Conservation (phyloP, 30 jellyfish, hydroid and myxozoan genomes). For the Cassiopea andromeda region DNA sequence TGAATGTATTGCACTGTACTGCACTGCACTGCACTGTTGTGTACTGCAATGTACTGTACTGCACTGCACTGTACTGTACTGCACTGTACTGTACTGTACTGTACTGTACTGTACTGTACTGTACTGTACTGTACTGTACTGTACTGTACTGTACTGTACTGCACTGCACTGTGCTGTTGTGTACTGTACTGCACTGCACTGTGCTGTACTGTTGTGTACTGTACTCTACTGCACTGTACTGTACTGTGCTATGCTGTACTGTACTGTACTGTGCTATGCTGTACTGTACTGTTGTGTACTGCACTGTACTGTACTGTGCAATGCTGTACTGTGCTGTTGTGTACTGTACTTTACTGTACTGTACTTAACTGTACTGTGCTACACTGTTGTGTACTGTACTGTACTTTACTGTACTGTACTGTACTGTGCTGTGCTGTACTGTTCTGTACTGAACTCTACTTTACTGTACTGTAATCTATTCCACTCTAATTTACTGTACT, state of each 20-base stretch:
- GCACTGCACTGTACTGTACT: neutral
- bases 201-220: neutral
- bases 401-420: too few relatives aligned
- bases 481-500: neutral
- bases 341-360: slow-evolving; percentile 6
- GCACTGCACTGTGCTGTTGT: slow-evolving; percentile 1
- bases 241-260: neutral
- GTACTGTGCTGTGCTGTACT: neutral
- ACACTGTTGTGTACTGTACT: too few relatives aligned
- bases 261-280: neutral
- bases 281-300: neutral
- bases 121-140: slow-evolving; percentile 1
- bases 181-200: neutral
- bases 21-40: too few relatives aligned
- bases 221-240: neutral
- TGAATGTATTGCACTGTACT: too few relatives aligned
- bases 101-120: neutral
- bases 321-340: neutral
- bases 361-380: too few relatives aligned
- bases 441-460: neutral
- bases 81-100: slow-evolving; percentile 1
- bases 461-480: neutral
- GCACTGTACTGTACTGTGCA: neutral
- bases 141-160: neutral
- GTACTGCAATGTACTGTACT: too few relatives aligned